phyloP scores from a whole-genome alignment of 2,888 invertebrate genomes.

The Atethmia centrago region DNA sequence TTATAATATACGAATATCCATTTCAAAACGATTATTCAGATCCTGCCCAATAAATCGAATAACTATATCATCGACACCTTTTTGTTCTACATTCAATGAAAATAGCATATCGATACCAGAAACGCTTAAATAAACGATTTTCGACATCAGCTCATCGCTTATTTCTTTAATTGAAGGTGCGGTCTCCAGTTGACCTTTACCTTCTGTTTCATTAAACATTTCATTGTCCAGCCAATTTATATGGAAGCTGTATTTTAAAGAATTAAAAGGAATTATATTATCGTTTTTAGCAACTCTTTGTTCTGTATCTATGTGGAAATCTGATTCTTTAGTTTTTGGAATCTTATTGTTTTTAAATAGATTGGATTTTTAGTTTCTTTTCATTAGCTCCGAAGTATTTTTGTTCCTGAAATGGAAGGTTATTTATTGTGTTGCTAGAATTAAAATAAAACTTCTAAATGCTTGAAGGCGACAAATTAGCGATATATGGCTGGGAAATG shows the following conservation, averaged over 20 bases:
- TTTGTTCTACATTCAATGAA: constrained; percentile 20
- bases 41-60: constrained; percentile 6
- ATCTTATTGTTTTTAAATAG: constrained; percentile 63
- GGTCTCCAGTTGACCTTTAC: constrained; percentile 65
- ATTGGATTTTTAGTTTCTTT: constrained; percentile 60
- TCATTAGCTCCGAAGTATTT: constrained; percentile 42
- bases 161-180: constrained; percentile 72
- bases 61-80: background rate
- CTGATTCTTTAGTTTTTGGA: constrained; percentile 63
- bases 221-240: constrained; percentile 79
- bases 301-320: constrained; percentile 68
- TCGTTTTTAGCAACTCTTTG: constrained; percentile 68
- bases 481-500: constrained; percentile 46
- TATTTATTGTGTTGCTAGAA: constrained; percentile 44
- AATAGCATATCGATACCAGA: constrained; percentile 52
- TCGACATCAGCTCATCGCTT: constrained; percentile 60
- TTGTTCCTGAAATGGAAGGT: constrained; percentile 54
- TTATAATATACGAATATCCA: background rate
- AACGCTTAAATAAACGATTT: constrained; percentile 54
- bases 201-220: constrained; percentile 78
- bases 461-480: constrained; percentile 34
- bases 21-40: constrained; percentile 21
- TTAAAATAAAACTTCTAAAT: constrained; percentile 33
- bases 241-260: constrained; percentile 67
- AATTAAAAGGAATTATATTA: constrained; percentile 75